Percentiles rank a stretch among this genome's conserved stretches.
Evolutionary conservation across 2,888 invertebrate species (phyloP).

Genomic region (Pardosa pseudoannulata): DNA sequence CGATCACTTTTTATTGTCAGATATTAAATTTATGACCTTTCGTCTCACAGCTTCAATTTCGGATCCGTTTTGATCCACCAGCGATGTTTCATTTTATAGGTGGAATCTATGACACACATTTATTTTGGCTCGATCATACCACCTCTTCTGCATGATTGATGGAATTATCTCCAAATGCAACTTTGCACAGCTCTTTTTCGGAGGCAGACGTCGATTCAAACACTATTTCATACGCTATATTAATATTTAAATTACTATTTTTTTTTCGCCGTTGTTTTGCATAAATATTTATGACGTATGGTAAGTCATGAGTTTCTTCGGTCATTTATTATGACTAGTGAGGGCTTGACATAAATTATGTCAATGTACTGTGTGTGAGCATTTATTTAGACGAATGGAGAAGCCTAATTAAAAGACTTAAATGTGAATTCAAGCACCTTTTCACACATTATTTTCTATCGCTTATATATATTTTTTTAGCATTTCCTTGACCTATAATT

Average conservation of each 20-base stretch:
- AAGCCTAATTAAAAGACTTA: no score
- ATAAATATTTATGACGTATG: no score
- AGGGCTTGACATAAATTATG: no score
- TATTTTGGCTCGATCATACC: background rate
- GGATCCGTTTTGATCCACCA: background rate
- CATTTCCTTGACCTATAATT: no score
- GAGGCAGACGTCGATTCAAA: background rate
- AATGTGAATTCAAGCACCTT: no score
- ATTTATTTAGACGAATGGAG: no score
- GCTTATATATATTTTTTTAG: no score
- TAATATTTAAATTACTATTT: background rate
- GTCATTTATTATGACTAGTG: no score
- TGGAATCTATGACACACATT: background rate
- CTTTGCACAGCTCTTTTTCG: background rate
- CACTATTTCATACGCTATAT: background rate
- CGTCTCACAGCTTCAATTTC: background rate
- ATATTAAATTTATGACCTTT: background rate
- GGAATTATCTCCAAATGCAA: background rate
- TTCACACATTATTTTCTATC: no score
- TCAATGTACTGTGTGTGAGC: no score
- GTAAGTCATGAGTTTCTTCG: no score
- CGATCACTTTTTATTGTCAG: background rate
- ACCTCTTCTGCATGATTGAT: background rate
- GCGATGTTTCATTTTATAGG: background rate
- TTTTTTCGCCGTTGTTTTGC: background rate